A percentile compares a stretch with the other conserved stretches of the same genome.
Evolutionary conservation across 92 coral and sea anemone species (phyloP).

Genomic region (Bergia puertoricense): DNA sequence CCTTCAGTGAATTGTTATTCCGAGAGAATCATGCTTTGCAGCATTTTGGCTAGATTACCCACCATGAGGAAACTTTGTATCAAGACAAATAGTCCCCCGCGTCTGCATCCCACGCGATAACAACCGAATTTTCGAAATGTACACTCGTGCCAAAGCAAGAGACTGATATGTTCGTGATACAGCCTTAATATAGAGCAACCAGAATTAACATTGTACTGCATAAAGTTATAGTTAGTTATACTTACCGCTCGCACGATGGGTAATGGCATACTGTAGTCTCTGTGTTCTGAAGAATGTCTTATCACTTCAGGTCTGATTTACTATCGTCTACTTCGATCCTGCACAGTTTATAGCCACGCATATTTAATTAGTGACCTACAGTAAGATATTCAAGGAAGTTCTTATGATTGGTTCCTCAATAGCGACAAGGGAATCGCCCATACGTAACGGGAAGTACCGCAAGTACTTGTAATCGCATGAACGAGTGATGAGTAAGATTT

Average conservation of each 20-base stretch:
- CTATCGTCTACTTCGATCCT: not conserved
- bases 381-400: not conserved
- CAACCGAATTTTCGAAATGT: too few relatives aligned
- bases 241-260: slow-evolving; percentile 3
- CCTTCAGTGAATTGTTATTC: too few relatives aligned
- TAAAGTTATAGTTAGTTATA: not conserved
- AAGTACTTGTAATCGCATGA: too few relatives aligned
- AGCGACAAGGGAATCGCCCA: slow-evolving; percentile 6
- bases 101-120: too few relatives aligned
- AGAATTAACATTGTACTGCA: not conserved
- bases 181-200: not conserved
- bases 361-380: not conserved
- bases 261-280: not conserved
- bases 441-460: too few relatives aligned
- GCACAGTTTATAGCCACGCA: not conserved
- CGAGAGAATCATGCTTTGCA: too few relatives aligned
- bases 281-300: not conserved
- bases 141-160: too few relatives aligned
- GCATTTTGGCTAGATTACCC: too few relatives aligned
- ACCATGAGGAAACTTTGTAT: too few relatives aligned
- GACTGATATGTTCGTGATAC: not conserved
- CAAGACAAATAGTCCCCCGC: too few relatives aligned
- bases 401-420: not conserved
- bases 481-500: too few relatives aligned
- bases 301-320: not conserved